Percentiles rank a stretch among this genome's conserved stretches.
These are phyloP conservation scores for Sinocyclocheilus rhinocerous DNA, from an alignment of 2,113 vertebrate species.

Conservation along the genomic window DNA sequence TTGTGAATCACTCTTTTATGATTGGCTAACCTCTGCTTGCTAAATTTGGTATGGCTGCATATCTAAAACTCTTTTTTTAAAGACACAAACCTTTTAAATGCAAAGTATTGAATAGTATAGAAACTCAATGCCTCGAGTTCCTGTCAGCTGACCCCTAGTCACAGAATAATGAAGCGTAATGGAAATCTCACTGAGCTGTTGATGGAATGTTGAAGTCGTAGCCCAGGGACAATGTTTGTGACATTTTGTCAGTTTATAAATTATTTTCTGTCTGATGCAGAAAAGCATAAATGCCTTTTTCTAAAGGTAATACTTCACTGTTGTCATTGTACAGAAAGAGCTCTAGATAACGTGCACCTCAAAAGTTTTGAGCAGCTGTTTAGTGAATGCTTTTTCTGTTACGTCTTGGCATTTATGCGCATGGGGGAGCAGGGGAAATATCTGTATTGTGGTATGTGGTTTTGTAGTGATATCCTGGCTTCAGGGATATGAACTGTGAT, in stretches of 20 bases:
- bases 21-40: background rate
- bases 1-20: background rate
- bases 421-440: slow-evolving; percentile 17
- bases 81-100: background rate
- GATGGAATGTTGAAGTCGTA: slow-evolving; percentile 48
- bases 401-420: background rate
- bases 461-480: slow-evolving; percentile 14
- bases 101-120: slow-evolving; percentile 19
- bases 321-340: slow-evolving; percentile 29
- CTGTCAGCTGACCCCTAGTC: slow-evolving; percentile 34
- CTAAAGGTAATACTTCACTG: slow-evolving; percentile 25
- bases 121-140: slow-evolving; percentile 2
- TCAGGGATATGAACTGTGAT: slow-evolving; percentile 23
- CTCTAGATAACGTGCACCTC: background rate
- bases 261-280: slow-evolving; percentile 42
- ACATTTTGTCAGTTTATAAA: slow-evolving; percentile 52
- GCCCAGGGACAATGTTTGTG: slow-evolving; percentile 44
- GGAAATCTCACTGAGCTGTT: slow-evolving; percentile 33
- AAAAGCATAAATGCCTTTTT: slow-evolving; percentile 30
- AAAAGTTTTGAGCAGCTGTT: slow-evolving; percentile 28
- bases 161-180: slow-evolving; percentile 47
- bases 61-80: background rate
- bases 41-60: background rate
- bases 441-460: slow-evolving; percentile 25
- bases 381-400: slow-evolving; percentile 20